phyloP scores from a whole-genome alignment of 1,140 invertebrate species.

The Bicyclus anynana region DNA sequence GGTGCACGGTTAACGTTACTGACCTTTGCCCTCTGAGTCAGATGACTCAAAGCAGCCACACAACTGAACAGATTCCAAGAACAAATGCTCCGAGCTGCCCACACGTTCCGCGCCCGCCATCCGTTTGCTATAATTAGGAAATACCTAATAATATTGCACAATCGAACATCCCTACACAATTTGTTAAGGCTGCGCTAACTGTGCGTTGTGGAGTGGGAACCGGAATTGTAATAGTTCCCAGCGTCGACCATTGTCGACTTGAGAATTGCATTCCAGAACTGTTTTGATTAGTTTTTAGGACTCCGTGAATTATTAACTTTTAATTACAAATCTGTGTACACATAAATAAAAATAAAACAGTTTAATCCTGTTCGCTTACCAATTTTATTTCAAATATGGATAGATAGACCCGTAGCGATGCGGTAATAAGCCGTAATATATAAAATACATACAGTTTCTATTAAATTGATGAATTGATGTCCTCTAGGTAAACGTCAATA shows the following conservation, averaged over 20 bases:
- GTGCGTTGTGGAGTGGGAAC: too few relatives aligned
- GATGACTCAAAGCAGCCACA: constrained; percentile 14
- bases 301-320: neutral
- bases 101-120: constrained; percentile 17
- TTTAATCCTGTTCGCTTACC: too few relatives aligned
- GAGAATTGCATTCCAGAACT: neutral
- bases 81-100: constrained; percentile 12
- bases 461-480: too few relatives aligned
- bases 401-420: too few relatives aligned
- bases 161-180: constrained; percentile 1
- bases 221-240: neutral
- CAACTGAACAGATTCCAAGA: constrained; percentile 20
- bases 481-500: too few relatives aligned
- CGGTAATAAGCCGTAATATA: too few relatives aligned
- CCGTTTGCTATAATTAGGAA: constrained; percentile 25
- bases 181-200: neutral
- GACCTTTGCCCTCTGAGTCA: constrained; percentile 14
- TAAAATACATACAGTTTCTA: too few relatives aligned
- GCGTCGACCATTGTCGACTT: neutral
- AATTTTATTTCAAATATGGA: too few relatives aligned
- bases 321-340: too few relatives aligned
- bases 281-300: neutral
- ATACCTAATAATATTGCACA: constrained; percentile 10
- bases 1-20: neutral
- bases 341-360: too few relatives aligned